These are phyloP conservation scores for Acomys russatus DNA, from an alignment of 2,797 vertebrate species.

Conservation along the genomic window DNA sequence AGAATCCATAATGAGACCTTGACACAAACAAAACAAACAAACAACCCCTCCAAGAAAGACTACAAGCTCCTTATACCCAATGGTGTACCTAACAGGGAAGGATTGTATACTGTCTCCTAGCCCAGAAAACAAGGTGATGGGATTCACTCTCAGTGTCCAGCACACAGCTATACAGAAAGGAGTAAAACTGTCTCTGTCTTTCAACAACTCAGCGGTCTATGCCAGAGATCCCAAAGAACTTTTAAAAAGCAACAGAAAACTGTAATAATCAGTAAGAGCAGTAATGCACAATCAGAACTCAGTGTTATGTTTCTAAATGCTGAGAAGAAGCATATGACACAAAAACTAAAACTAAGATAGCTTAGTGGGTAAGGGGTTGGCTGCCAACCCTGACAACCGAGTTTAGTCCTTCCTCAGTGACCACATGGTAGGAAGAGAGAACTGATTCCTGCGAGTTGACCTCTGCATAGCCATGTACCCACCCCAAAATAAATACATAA, in stretches of 20 bases:
- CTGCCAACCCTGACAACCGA: background rate
- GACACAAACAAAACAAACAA: background rate
- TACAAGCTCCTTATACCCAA: background rate
- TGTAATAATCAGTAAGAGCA: background rate
- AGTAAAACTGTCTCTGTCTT: background rate
- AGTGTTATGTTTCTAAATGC: background rate
- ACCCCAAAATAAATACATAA: background rate
- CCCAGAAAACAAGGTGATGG: background rate
- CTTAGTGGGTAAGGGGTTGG: background rate
- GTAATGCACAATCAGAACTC: background rate
- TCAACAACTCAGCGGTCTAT: background rate
- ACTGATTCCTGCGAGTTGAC: background rate
- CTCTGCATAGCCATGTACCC: background rate
- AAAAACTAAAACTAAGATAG: slow-evolving; percentile 8
- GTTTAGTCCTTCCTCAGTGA: background rate
- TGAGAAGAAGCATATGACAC: background rate
- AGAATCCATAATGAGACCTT: background rate
- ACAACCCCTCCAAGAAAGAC: background rate
- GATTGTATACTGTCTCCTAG: background rate
- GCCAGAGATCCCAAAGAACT: background rate
- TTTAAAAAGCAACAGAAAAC: background rate
- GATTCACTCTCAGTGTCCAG: background rate
- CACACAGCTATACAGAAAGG: background rate
- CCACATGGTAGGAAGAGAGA: background rate
- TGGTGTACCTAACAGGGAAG: background rate